Evolutionary conservation across 2,797 vertebrate genomes (phyloP).

Genomic region (Bufotes viridis): DNA sequence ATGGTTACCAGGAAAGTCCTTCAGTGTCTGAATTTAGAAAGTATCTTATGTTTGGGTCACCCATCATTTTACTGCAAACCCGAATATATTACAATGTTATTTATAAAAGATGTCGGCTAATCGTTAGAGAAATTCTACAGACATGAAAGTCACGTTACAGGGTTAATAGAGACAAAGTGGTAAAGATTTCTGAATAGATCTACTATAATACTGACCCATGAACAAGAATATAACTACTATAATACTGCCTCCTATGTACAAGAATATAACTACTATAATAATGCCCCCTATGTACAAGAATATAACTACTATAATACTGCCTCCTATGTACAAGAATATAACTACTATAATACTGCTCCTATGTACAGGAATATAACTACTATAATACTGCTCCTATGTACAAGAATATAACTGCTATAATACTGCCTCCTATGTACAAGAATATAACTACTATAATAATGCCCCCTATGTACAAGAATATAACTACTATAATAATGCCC

Average conservation of each 20-base stretch:
- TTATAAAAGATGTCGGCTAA: neutral
- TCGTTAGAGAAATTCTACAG: too few relatives aligned
- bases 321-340: constrained; percentile 5
- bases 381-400: constrained; percentile 8
- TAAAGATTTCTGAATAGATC: neutral
- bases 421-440: constrained; percentile 1
- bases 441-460: constrained; percentile 18
- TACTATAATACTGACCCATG: constrained; percentile 3
- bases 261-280: constrained; percentile 10
- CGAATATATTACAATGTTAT: neutral
- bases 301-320: constrained; percentile 10
- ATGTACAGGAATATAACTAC: constrained; percentile 10
- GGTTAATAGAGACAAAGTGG: too few relatives aligned
- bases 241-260: neutral
- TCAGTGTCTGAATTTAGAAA: constrained; percentile 5
- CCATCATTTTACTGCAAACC: too few relatives aligned
- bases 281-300: neutral
- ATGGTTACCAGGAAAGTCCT: constrained; percentile 45
- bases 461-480: neutral
- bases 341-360: constrained; percentile 10
- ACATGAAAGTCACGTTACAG: too few relatives aligned
- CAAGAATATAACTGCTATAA: constrained; percentile 20
- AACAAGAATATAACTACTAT: neutral
- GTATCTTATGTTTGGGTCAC: constrained; percentile 8
- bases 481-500: neutral